These are phyloP conservation scores for Biston betularia DNA, from an alignment of 2,888 invertebrate genomes.

Conservation along the genomic window DNA sequence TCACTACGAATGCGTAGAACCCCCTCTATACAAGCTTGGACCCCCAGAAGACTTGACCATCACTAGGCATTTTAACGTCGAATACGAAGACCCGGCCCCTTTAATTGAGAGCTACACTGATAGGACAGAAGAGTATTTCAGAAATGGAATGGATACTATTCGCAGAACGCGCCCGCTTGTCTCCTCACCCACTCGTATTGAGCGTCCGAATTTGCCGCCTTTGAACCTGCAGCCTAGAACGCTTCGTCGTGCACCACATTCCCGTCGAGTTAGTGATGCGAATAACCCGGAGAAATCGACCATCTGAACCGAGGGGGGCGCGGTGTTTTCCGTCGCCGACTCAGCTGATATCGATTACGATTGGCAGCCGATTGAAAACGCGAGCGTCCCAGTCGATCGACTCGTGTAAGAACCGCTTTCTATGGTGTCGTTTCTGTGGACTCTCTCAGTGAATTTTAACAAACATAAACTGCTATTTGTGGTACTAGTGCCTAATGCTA, in stretches of 20 bases:
- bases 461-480: neutral
- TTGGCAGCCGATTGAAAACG: constrained; percentile 70
- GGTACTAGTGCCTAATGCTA: neutral
- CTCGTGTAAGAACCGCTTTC: constrained; percentile 68
- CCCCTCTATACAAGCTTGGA: constrained; percentile 80
- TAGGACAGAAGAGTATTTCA: constrained; percentile 77
- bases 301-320: constrained; percentile 84
- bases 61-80: constrained; percentile 92
- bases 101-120: constrained; percentile 90
- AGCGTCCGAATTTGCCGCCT: constrained; percentile 93
- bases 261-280: constrained; percentile 82
- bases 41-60: constrained; percentile 85
- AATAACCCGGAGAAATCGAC: constrained; percentile 78
- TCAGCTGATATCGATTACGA: constrained; percentile 78
- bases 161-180: constrained; percentile 88
- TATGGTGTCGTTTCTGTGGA: constrained; percentile 27
- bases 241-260: constrained; percentile 80
- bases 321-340: constrained; percentile 85
- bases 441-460: constrained; percentile 31
- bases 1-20: constrained; percentile 90
- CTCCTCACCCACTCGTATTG: constrained; percentile 93
- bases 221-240: constrained; percentile 88
- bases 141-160: constrained; percentile 77
- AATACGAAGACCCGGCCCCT: constrained; percentile 92
- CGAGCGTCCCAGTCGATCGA: constrained; percentile 70